A percentile compares a stretch with the other conserved stretches of the same genome.
Conservation (phyloP, 2,888 invertebrate species). For the Pterobdella sp. region DNA sequence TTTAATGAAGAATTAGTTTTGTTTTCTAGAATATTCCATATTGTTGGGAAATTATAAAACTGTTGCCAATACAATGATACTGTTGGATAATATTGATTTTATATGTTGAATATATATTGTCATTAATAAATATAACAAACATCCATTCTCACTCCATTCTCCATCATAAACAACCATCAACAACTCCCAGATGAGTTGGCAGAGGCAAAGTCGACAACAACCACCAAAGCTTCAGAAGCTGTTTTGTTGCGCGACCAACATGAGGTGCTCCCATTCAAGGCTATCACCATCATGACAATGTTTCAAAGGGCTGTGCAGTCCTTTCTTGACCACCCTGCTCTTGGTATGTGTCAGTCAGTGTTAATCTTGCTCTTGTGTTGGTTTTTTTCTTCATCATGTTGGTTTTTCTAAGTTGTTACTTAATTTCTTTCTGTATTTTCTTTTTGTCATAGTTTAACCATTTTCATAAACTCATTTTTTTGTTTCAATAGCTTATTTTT, state of each 20-base stretch:
- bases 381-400: too few relatives aligned
- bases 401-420: too few relatives aligned
- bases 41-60: too few relatives aligned
- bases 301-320: constrained; percentile 40
- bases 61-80: too few relatives aligned
- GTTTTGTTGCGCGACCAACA: constrained; percentile 41
- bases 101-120: not conserved
- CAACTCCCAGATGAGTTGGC: constrained; percentile 38
- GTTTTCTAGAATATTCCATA: too few relatives aligned
- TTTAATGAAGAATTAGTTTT: too few relatives aligned
- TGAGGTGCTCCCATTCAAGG: constrained; percentile 35
- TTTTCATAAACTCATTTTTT: not conserved
- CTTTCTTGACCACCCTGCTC: constrained; percentile 40
- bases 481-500: not conserved
- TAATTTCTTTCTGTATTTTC: not conserved
- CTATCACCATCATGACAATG: constrained; percentile 41
- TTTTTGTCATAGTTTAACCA: not conserved
- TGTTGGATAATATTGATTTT: too few relatives aligned
- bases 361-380: too few relatives aligned
- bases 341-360: too few relatives aligned
- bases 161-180: not conserved
- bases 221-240: constrained; percentile 37
- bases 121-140: not conserved
- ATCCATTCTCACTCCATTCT: not conserved
- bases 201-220: constrained; percentile 37